Conservation (phyloP, 2,797 vertebrate genomes). For the Saxicola maurus region DNA sequence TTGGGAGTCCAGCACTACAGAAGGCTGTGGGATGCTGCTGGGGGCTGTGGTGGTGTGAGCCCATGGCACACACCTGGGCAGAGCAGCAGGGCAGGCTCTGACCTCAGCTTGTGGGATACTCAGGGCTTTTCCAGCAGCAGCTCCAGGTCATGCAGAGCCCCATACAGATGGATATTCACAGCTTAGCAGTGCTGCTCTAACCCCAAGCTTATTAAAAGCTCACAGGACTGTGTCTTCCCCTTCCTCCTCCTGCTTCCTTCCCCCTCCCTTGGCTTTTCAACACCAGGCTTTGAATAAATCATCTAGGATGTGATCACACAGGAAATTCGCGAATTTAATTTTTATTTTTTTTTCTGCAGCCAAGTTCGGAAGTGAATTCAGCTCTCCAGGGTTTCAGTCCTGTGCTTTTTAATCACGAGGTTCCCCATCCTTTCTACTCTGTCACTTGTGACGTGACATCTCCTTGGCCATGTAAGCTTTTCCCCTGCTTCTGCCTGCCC, state of each 20-base stretch:
- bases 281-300: constrained; percentile 24
- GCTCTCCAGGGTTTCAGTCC: neutral
- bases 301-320: constrained; percentile 38
- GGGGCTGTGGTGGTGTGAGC: neutral
- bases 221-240: neutral
- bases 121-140: neutral
- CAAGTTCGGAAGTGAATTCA: constrained; percentile 32
- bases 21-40: neutral
- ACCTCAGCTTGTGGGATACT: neutral
- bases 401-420: constrained; percentile 17
- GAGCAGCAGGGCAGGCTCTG: neutral
- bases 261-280: constrained; percentile 20
- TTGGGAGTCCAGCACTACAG: accelerated
- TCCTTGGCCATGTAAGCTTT: neutral
- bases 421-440: neutral
- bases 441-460: neutral
- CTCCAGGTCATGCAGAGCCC: neutral
- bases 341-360: neutral
- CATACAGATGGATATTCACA: neutral
- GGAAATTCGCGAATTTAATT: neutral
- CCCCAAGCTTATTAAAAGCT: neutral
- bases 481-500: neutral
- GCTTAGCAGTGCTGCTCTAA: neutral
- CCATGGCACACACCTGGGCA: neutral
- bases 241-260: constrained; percentile 42